phyloP scores from a whole-genome alignment of 1,140 invertebrate genomes.

The Ceratosolen fusciceps region DNA sequence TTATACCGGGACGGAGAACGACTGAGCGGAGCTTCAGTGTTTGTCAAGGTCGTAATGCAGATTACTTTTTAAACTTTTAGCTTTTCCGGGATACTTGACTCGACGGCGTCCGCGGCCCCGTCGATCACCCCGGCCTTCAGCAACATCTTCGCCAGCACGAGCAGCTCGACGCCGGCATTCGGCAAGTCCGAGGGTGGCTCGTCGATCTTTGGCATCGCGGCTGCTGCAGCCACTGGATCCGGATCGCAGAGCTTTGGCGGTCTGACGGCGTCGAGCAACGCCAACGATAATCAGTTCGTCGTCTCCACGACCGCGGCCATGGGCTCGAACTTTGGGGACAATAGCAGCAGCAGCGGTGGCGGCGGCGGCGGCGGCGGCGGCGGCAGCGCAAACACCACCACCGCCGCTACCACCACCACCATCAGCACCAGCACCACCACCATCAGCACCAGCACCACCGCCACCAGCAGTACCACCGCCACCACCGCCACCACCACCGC shows the following conservation, averaged over 20 bases:
- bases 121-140: constrained; percentile 52
- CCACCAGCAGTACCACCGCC: background rate
- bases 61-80: background rate
- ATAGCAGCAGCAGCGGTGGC: background rate
- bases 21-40: too few relatives aligned
- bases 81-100: constrained; percentile 38
- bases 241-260: background rate
- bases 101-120: constrained; percentile 36
- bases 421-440: background rate
- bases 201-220: background rate
- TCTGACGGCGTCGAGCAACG: background rate
- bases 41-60: too few relatives aligned
- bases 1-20: too few relatives aligned
- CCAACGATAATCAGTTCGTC: constrained; percentile 5
- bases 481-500: background rate
- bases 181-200: background rate
- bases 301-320: background rate
- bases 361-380: background rate
- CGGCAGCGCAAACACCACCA: background rate
- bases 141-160: constrained; percentile 24
- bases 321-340: background rate
- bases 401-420: background rate
- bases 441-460: background rate
- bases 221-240: background rate
- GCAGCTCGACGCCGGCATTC: background rate